Base-by-base conservation (phyloP, 2,888 invertebrate species). In the Osmoderma eremita region DNA sequence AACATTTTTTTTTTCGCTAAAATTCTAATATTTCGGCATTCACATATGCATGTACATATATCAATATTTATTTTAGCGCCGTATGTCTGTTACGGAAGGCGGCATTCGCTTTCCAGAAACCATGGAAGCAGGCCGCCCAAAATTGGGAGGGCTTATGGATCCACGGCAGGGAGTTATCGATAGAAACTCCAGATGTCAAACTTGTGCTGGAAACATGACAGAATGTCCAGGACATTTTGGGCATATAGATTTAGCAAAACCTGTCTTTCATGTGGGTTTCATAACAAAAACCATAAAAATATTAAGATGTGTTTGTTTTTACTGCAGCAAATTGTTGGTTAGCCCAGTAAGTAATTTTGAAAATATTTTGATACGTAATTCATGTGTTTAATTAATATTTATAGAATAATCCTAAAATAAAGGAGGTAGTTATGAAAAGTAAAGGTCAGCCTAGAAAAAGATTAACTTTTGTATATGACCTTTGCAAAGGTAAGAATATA, bases 191-290 rank as follows among this genome's bases (percentile, higher is more conserved):
- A 87, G 96, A 68, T 97, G 97, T 78, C 95, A 95, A 81, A 98
- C 97, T 0, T 98, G 97, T 81, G 97, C 97, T 69, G 95, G 98
- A 50, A 97, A 96, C 79, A 95, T 98, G 94, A 94, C 96, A 0
- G 98, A 98, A 82, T 99, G 99, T 81, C 98, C 99, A 1, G 99
- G 99, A 1, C 99, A 99, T 83, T 99, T 99, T 84, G 99, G 98
- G 2, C 99, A 99, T 81, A 93, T 99, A 76, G 98, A 99, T 82
- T 85, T 99, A 73, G 93, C 98, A 0, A 99, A 99, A 82, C 99
- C 99, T 17, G 99, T 99, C 0, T 99, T 95, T 83, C 98, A 99
- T 81, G 93, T 98, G 79, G 98, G 98, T 39, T 99, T 98, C 78
- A 87, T 99, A 61, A 95, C 96, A 38, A 99, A 99, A 84, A 94